Percentiles rank a stretch among this genome's conserved stretches.
Evolutionary conservation across 2,888 invertebrate species (phyloP).

Genomic region (Drosophila phalerata): DNA sequence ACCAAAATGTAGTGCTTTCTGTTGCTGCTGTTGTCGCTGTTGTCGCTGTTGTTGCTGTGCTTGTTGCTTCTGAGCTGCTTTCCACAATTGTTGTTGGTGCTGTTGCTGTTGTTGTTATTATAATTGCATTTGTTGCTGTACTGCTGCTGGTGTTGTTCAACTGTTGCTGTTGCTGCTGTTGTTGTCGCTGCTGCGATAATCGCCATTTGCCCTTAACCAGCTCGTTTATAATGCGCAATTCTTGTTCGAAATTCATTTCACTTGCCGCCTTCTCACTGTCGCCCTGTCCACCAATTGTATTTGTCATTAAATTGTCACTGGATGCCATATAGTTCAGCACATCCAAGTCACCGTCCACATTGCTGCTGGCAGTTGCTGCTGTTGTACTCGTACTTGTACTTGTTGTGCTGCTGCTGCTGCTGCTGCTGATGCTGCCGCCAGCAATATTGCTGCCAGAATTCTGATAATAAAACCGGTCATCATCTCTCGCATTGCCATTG

Average conservation of each 20-base stretch:
- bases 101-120: slow-evolving; percentile 22
- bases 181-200: slow-evolving; percentile 50
- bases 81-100: neutral
- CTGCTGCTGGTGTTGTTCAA: slow-evolving; percentile 20
- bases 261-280: slow-evolving; percentile 57
- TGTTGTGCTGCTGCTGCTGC: slow-evolving; percentile 22
- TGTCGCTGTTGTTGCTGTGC: slow-evolving; percentile 17
- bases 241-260: slow-evolving; percentile 77
- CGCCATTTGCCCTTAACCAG: slow-evolving; percentile 80
- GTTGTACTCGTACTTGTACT: slow-evolving; percentile 20
- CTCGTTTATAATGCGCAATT: slow-evolving; percentile 82
- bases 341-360: slow-evolving; percentile 47
- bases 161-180: slow-evolving; percentile 29
- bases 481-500: slow-evolving; percentile 48
- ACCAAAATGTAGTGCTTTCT: slow-evolving; percentile 63
- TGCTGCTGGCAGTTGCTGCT: slow-evolving; percentile 29
- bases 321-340: slow-evolving; percentile 53
- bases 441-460: slow-evolving; percentile 51
- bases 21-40: slow-evolving; percentile 24
- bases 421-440: slow-evolving; percentile 25
- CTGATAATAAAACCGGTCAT: slow-evolving; percentile 82
- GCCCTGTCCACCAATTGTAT: slow-evolving; percentile 59
- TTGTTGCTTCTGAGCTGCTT: slow-evolving; percentile 20
- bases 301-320: slow-evolving; percentile 74
- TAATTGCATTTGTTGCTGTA: slow-evolving; percentile 16